Evolutionary conservation across 2,113 vertebrate genomes (phyloP).

Genomic region (Phodopus roborovskii): DNA sequence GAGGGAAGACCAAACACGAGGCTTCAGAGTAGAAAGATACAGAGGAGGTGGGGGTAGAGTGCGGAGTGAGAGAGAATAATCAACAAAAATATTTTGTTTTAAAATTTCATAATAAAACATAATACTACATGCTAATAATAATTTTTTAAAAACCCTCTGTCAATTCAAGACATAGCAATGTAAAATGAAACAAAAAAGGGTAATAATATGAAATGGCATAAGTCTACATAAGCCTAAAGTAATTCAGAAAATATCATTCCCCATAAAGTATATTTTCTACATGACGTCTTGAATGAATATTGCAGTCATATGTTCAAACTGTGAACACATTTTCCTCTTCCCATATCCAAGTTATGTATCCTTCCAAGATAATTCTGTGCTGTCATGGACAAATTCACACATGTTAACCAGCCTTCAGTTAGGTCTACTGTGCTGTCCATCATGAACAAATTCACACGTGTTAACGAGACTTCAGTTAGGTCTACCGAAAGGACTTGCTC

Average conservation of each 20-base stretch:
- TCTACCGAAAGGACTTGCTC: not conserved
- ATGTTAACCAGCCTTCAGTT: not conserved
- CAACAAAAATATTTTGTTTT: not conserved
- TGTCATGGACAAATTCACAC: not conserved
- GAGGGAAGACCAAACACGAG: not conserved
- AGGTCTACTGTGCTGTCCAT: not conserved
- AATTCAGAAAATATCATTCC: slow-evolving; percentile 25
- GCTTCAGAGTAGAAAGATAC: not conserved
- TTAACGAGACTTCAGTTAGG: not conserved
- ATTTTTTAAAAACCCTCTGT: too few species aligned
- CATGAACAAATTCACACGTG: not conserved
- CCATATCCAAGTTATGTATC: not conserved
- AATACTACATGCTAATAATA: not conserved
- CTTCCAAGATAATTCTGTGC: not conserved
- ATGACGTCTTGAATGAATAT: slow-evolving; percentile 27
- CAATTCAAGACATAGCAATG: not conserved
- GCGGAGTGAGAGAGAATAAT: not conserved
- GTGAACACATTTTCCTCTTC: not conserved
- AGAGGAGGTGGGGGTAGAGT: not conserved
- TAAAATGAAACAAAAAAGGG: not conserved
- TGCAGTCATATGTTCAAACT: not conserved
- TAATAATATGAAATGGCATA: not conserved
- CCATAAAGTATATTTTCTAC: not conserved
- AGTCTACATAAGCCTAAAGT: slow-evolving; percentile 10
- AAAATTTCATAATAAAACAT: not conserved